Evolutionary conservation across 2,113 vertebrate genomes (phyloP), one percentile per base, ranked within the genome.

Genomic region (Chamaetylas fuelleborni): DNA sequence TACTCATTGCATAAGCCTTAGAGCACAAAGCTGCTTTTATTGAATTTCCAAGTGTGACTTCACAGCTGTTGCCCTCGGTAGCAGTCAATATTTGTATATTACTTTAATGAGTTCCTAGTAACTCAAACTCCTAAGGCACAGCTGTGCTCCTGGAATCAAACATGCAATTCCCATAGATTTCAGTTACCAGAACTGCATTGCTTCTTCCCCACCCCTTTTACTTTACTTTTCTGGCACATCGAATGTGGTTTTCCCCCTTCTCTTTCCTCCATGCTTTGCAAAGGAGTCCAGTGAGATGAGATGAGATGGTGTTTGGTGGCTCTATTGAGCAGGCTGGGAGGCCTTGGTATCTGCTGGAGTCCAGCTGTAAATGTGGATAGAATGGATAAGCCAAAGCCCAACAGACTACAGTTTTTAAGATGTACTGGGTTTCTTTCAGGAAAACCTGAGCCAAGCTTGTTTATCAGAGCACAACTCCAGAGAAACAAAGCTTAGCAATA

Each of bases 61-160:
- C 83, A 58, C 83, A 95, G 86, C 72, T 92, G 81, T 71, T 96
- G 61, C 48, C 61, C 81, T 89, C 57, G 40, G 92, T 81, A 24
- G 57, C 53, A 74, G 86, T 93, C 93, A 95, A 86, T 95, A 96
- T 94, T 92, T 95, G 79, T 93, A 45, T 67, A 88, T 88, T 81
- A 81, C 57, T 92, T 65, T 67, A 94, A 93, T 66, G 74, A 93
- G 70, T 69, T 92, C 53, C 83, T 50, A 51, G 89, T 66, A 93
- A 94, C 90, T 64, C 76, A 90, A 72, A 31, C 74, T 92, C 62
- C 47, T 86, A 70, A 70, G 73, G 82, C 72, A 86, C 88, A 92
- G 74, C 93, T 93, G 81, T 66, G 76, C 74, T 73, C 74, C 86
- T 81, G 53, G 47, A 95, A 83, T 65, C 51, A 77, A 86, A 78